phyloP scores from a whole-genome alignment of 2,113 vertebrate species.

The Sceloporus undulatus region DNA sequence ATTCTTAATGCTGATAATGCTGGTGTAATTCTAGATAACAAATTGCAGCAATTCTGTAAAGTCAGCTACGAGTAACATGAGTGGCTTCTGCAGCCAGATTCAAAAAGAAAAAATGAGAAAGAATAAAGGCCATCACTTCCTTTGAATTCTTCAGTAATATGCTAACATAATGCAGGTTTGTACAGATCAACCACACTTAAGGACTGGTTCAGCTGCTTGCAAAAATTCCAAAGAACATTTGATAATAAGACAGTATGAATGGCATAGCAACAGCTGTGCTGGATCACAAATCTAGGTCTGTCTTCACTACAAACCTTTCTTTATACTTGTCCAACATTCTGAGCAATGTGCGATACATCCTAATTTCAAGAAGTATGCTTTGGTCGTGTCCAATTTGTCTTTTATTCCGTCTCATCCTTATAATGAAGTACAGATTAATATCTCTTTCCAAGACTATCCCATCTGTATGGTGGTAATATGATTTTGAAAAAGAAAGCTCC shows the following conservation, averaged over 20 bases:
- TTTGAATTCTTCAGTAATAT: constrained; percentile 51
- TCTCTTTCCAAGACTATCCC: not conserved
- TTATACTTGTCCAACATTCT: constrained; percentile 50
- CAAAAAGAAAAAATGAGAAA: not conserved
- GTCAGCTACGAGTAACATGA: not conserved
- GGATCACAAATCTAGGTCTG: constrained; percentile 51
- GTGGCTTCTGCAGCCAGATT: not conserved
- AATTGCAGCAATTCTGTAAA: not conserved
- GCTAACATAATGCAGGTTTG: constrained; percentile 55
- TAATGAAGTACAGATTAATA: constrained; percentile 9
- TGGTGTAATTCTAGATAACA: not conserved
- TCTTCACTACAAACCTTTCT: constrained; percentile 55
- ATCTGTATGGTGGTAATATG: not conserved
- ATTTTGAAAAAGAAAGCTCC: constrained; percentile 1
- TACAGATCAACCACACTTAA: constrained; percentile 65
- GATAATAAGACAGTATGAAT: constrained; percentile 34
- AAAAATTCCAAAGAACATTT: constrained; percentile 47
- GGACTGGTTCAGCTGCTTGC: constrained; percentile 64
- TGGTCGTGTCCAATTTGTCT: not conserved
- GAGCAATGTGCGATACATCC: constrained; percentile 4
- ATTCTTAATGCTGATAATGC: constrained; percentile 10
- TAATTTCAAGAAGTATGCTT: constrained; percentile 35
- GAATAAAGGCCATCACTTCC: constrained; percentile 41
- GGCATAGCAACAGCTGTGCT: constrained; percentile 57
- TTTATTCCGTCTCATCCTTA: not conserved